Evolutionary conservation across 1,140 invertebrate genomes (phyloP).

Genomic region (Stenopsyche tienmushanensis): DNA sequence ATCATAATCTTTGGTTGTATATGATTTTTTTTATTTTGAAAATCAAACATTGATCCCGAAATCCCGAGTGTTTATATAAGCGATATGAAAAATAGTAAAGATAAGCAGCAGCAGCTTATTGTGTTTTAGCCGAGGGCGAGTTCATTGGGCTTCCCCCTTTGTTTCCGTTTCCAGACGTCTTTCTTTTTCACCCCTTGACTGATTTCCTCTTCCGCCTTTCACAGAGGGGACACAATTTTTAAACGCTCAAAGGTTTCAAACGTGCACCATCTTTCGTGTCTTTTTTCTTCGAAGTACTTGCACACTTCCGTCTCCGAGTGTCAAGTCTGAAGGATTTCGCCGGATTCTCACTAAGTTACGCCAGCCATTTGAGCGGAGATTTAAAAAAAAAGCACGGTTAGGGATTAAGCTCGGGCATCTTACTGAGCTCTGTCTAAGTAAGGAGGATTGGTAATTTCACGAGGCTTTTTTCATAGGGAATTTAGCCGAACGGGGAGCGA

Average conservation of each 20-base stretch:
- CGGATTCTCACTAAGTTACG: slow-evolving; percentile 35
- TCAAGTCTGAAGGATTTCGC: slow-evolving; percentile 39
- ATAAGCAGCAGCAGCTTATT: slow-evolving; percentile 7
- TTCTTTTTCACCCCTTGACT: slow-evolving; percentile 38
- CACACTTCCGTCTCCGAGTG: slow-evolving; percentile 30
- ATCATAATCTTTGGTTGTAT: no score
- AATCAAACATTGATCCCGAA: background rate
- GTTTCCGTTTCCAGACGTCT: slow-evolving; percentile 37
- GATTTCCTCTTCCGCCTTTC: slow-evolving; percentile 39
- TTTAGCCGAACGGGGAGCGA: background rate
- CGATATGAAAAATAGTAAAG: background rate
- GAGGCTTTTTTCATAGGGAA: slow-evolving; percentile 14
- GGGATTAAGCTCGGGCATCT: slow-evolving; percentile 37
- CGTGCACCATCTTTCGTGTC: slow-evolving; percentile 27
- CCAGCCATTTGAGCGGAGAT: no score
- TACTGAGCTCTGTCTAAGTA: slow-evolving; percentile 33
- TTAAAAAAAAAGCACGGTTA: slow-evolving; percentile 34
- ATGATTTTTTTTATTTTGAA: background rate
- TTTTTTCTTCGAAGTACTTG: slow-evolving; percentile 3
- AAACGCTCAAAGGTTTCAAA: slow-evolving; percentile 39
- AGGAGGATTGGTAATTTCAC: slow-evolving; percentile 39
- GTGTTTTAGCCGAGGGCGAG: background rate
- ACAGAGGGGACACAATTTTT: slow-evolving; percentile 36
- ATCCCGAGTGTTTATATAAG: no score
- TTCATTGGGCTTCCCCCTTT: slow-evolving; percentile 31